Evolutionary conservation across 2,888 invertebrate species (phyloP).

Genomic region (Nipponacmea schrenckii): DNA sequence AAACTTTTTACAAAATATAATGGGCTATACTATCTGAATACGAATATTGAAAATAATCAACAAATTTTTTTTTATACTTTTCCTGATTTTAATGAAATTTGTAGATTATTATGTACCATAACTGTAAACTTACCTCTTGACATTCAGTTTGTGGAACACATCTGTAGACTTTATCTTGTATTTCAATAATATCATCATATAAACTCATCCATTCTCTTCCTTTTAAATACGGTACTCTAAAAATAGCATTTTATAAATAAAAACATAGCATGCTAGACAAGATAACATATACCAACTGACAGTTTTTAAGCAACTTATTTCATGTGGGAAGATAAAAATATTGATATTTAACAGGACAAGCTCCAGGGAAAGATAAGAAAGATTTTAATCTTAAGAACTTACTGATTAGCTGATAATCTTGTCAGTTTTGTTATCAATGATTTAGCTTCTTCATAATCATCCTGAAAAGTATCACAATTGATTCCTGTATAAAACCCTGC

Average conservation of each 20-base stretch:
- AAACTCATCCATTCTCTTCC: constrained; percentile 76
- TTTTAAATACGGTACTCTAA: constrained; percentile 65
- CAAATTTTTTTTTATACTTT: no score
- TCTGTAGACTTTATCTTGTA: constrained; percentile 73
- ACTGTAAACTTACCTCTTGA: constrained; percentile 42
- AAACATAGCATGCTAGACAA: background rate
- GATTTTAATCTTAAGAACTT: constrained; percentile 19
- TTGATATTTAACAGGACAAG: no score
- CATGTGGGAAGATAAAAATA: no score
- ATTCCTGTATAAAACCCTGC: constrained; percentile 4
- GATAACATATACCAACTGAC: no score
- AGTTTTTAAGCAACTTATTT: no score
- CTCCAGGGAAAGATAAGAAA: no score
- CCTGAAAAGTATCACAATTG: constrained; percentile 35
- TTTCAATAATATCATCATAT: constrained; percentile 76
- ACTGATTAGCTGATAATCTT: constrained; percentile 66
- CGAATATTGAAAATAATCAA: no score
- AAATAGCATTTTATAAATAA: constrained; percentile 8
- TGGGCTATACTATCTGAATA: no score
- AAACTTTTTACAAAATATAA: no score
- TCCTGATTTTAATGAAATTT: no score
- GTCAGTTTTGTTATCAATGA: constrained; percentile 67
- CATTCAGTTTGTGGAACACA: constrained; percentile 48
- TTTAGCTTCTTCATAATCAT: constrained; percentile 63
- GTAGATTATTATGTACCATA: no score